These are phyloP conservation scores for Isotomurus palustris DNA, from an alignment of 2,888 invertebrate genomes.

Conservation along the genomic window DNA sequence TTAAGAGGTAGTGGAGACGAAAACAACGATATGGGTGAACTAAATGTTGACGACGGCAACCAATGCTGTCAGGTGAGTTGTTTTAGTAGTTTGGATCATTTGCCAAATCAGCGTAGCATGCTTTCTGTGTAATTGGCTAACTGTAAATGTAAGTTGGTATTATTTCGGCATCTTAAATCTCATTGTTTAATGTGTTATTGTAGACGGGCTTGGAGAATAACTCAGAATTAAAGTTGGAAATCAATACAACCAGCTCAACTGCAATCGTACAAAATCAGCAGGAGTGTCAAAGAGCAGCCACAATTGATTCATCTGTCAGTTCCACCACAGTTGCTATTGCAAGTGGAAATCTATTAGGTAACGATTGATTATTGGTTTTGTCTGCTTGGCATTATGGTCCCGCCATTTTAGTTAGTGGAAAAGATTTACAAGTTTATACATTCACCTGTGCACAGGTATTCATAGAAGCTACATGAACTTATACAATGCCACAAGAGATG, in stretches of 20 bases:
- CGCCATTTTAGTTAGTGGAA: neutral
- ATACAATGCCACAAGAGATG: slow-evolving; percentile 25
- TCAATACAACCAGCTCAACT: neutral
- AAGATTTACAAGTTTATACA: neutral
- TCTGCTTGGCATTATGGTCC: neutral
- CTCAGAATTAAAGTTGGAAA: neutral
- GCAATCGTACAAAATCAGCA: neutral
- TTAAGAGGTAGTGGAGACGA: neutral
- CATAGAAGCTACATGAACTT: slow-evolving; percentile 44
- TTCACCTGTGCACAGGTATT: slow-evolving; percentile 16
- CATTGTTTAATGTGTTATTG: neutral
- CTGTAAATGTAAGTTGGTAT: no score
- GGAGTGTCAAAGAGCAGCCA: neutral
- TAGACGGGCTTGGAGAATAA: neutral
- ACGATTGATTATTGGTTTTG: no score
- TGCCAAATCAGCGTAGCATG: no score
- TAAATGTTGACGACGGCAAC: neutral
- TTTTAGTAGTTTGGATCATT: neutral
- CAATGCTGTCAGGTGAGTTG: neutral
- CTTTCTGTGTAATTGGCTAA: no score
- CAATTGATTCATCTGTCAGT: neutral
- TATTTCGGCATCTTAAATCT: neutral
- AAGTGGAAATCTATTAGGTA: neutral
- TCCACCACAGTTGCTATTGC: neutral
- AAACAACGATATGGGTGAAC: neutral